Conservation (phyloP, 2,888 invertebrate species). For the Syritta pipiens region DNA sequence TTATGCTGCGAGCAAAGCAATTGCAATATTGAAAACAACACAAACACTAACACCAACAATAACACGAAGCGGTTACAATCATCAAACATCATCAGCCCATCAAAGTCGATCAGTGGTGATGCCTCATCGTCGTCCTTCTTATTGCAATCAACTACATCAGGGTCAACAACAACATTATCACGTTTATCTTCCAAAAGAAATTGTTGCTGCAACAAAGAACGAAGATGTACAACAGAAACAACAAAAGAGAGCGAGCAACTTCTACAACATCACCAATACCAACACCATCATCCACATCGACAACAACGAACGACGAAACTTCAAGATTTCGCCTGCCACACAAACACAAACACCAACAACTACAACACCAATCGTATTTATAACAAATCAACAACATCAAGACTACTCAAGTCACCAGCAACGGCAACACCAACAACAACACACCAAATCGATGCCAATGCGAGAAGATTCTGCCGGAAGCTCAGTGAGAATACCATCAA, state of each 20-base stretch:
- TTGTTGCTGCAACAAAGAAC: constrained; percentile 45
- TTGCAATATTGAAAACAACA: constrained; percentile 21
- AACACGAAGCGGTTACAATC: constrained; percentile 51
- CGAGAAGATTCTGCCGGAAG: constrained; percentile 20
- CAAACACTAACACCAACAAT: constrained; percentile 13
- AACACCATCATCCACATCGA: constrained; percentile 43
- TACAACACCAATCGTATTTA: constrained; percentile 27
- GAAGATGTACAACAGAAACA: constrained; percentile 34
- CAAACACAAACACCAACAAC: constrained; percentile 9
- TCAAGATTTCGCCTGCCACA: constrained; percentile 35
- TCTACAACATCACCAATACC: constrained; percentile 4
- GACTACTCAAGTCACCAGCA: too few relatives aligned
- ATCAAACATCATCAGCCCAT: constrained; percentile 37
- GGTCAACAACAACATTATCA: constrained; percentile 71
- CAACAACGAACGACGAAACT: constrained; percentile 57
- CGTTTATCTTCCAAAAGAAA: constrained; percentile 75
- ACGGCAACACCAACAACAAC: constrained; percentile 29
- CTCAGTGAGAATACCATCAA: constrained; percentile 67
- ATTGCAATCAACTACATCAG: constrained; percentile 46
- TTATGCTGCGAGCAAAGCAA: constrained; percentile 21
- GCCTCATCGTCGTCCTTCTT: constrained; percentile 25
- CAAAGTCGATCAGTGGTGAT: constrained; percentile 10
- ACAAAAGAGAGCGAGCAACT: background rate
- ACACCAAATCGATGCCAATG: background rate
- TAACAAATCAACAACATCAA: too few relatives aligned